Evolutionary conservation across 2,113 vertebrate species (phyloP).

Genomic region (pig (Sus scrofa)): T2T-Sscrofa CM000813.6:97496001-97496500

Average conservation of each 20-base stretch:
- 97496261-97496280: not conserved
- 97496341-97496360: not conserved
- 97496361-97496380: no score
- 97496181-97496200: not conserved
- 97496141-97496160: not conserved
- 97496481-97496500: no score
- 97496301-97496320: not conserved
- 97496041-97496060: no score
- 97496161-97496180: not conserved
- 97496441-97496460: no score
- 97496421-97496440: no score
- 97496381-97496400: no score
- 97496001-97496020: no score
- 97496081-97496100: not conserved
- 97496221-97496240: not conserved
- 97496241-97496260: not conserved
- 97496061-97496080: no score
- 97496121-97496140: not conserved
- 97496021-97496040: no score
- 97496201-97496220: not conserved
- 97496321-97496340: not conserved
- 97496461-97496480: no score
- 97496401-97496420: no score
- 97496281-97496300: not conserved
- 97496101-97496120: not conserved